These are phyloP conservation scores for Agapornis roseicollis DNA, from an alignment of 2,113 vertebrate species.

Conservation along the genomic window DNA sequence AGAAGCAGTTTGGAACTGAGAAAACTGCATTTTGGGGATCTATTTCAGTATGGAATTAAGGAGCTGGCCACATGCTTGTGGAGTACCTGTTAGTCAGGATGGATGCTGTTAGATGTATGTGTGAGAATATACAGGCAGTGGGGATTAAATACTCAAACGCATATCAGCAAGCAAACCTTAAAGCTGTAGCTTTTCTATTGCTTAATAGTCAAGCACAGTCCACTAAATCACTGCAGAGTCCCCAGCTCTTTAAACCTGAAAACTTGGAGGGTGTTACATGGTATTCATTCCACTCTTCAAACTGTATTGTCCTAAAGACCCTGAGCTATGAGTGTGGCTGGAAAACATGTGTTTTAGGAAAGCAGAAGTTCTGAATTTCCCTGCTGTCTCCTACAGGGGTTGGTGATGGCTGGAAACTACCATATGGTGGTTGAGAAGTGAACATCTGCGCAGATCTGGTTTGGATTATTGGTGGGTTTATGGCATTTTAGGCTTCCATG, in stretches of 20 bases:
- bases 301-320: neutral
- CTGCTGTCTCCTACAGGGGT: neutral
- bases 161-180: neutral
- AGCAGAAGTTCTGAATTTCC: neutral
- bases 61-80: neutral
- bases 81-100: neutral
- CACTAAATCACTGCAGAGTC: neutral
- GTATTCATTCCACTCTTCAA: neutral
- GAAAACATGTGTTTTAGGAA: neutral
- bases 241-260: neutral
- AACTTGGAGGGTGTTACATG: neutral
- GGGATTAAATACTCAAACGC: neutral
- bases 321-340: neutral
- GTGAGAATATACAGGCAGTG: too few relatives aligned
- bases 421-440: neutral
- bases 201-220: neutral
- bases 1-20: neutral
- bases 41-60: neutral
- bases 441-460: neutral
- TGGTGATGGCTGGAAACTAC: neutral
- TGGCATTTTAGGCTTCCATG: rapidly evolving
- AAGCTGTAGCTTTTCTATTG: neutral
- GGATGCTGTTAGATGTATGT: neutral
- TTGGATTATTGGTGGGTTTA: neutral
- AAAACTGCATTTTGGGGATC: neutral